phyloP scores from a whole-genome alignment of 2,888 invertebrate species.

The Auanema sp. region DNA sequence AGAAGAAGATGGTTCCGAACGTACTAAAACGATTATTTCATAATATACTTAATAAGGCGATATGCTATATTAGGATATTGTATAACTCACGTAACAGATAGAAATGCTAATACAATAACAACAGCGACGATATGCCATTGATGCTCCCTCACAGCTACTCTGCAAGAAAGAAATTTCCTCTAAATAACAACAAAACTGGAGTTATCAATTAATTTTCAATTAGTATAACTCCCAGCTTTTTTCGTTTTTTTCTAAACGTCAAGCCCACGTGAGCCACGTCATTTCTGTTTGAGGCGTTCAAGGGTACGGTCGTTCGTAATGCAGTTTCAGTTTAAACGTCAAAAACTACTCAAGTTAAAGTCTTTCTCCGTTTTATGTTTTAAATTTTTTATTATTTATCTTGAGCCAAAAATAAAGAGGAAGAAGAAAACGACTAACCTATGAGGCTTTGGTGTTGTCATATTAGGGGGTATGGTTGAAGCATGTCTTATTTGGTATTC shows the following conservation, averaged over 20 bases:
- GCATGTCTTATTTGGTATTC: constrained; percentile 27
- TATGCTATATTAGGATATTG: no score
- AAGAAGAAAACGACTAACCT: neutral
- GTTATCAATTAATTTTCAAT: neutral
- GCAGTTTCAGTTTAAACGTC: neutral
- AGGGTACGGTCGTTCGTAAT: no score
- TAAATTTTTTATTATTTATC: constrained; percentile 1
- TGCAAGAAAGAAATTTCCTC: neutral
- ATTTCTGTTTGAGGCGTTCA: no score
- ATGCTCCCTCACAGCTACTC: constrained; percentile 21
- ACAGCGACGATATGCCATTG: constrained; percentile 27
- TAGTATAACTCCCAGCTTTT: neutral
- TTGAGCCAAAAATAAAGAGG: neutral
- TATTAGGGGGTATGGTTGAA: constrained; percentile 20
- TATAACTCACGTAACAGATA: constrained; percentile 20
- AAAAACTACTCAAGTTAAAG: neutral
- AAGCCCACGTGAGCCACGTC: no score
- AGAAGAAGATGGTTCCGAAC: constrained; percentile 54
- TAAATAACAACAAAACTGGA: neutral
- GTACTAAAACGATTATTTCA: constrained; percentile 24
- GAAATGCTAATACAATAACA: constrained; percentile 20
- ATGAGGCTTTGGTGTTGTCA: constrained; percentile 15
- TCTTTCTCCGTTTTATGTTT: neutral
- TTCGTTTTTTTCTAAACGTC: no score
- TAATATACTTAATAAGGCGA: neutral